Conservation (phyloP, 2,888 invertebrate genomes). For the Phasia obesa region DNA sequence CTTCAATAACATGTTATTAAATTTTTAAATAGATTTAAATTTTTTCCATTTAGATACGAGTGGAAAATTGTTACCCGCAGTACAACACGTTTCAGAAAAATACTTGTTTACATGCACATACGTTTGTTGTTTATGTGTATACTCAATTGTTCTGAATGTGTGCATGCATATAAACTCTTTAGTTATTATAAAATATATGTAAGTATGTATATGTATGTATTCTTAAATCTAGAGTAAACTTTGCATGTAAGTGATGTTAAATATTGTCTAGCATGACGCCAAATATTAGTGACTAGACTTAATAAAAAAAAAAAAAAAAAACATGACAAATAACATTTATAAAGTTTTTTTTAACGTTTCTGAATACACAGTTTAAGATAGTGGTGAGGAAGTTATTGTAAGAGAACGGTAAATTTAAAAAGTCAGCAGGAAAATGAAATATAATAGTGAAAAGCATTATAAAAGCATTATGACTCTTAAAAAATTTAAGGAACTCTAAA, state of each 20-base stretch:
- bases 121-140: neutral
- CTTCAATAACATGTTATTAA: slow-evolving; percentile 48
- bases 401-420: too few species aligned
- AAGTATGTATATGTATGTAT: slow-evolving; percentile 3
- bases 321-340: slow-evolving; percentile 59
- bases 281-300: slow-evolving; percentile 67
- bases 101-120: neutral
- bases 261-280: slow-evolving; percentile 69
- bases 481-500: too few species aligned
- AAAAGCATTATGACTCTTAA: too few species aligned
- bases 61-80: slow-evolving; percentile 55
- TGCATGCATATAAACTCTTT: slow-evolving; percentile 3
- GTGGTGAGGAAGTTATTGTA: neutral
- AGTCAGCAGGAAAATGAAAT: neutral
- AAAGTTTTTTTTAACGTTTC: slow-evolving; percentile 44
- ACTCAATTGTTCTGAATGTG: neutral
- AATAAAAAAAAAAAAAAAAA: slow-evolving; percentile 14
- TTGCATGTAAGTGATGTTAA: slow-evolving; percentile 70
- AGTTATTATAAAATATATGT: too few species aligned
- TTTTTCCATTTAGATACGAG: slow-evolving; percentile 19
- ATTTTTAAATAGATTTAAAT: slow-evolving; percentile 33
- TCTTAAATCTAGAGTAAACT: slow-evolving; percentile 60
- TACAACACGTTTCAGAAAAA: slow-evolving; percentile 53
- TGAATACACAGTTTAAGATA: slow-evolving; percentile 27
- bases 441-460: too few species aligned